Conservation (phyloP, 1,140 invertebrate species). For the Polypedilum pembai region DNA sequence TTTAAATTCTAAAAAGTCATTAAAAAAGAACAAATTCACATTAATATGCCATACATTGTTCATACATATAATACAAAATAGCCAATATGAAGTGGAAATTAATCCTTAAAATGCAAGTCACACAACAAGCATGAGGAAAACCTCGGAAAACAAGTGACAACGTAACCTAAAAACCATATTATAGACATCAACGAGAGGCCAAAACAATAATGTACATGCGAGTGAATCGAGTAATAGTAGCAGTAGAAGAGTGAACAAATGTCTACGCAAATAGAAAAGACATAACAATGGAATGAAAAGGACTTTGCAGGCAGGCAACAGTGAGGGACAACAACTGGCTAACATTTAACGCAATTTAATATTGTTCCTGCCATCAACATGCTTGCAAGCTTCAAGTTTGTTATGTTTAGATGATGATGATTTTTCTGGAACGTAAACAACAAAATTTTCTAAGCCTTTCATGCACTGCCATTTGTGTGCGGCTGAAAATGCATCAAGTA, state of each 20-base stretch:
- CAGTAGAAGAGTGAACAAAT: neutral
- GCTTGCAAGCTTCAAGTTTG: neutral
- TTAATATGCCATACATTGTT: too few species aligned
- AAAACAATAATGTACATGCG: neutral
- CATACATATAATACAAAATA: too few species aligned
- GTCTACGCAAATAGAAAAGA: conserved; percentile 24
- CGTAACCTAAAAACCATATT: conserved; percentile 27
- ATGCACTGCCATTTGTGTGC: neutral
- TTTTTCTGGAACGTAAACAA: conserved; percentile 12
- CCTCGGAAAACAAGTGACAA: conserved; percentile 26
- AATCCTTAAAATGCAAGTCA: conserved; percentile 3
- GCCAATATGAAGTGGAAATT: neutral
- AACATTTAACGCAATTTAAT: conserved; percentile 10
- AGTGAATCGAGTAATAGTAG: neutral
- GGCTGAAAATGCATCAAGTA: conserved; percentile 16
- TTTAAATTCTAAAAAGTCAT: too few species aligned
- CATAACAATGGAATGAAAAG: neutral
- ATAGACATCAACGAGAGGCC: conserved; percentile 7
- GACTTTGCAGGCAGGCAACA: neutral
- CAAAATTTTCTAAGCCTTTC: neutral
- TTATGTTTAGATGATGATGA: neutral
- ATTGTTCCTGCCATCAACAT: neutral
- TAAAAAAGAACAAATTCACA: too few species aligned
- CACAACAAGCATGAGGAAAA: neutral
- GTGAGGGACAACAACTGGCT: neutral